Conservation (phyloP, 2,113 vertebrate species). For the Gymnogyps californianus region DNA sequence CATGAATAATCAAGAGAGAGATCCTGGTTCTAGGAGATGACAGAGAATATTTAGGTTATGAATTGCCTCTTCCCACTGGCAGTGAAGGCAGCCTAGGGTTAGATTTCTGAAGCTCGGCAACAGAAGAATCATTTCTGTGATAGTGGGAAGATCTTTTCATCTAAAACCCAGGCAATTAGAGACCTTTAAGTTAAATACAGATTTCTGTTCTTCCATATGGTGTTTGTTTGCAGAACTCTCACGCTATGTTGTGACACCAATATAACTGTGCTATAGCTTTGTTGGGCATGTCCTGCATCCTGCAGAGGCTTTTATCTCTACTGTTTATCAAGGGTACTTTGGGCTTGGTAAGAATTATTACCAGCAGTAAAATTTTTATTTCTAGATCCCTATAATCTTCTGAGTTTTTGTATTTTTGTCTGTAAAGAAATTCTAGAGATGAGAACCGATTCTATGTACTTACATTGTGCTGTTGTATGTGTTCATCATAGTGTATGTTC, state of each 20-base stretch:
- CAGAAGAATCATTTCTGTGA: neutral
- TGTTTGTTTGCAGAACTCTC: constrained; percentile 50
- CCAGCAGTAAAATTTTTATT: neutral
- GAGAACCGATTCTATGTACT: neutral
- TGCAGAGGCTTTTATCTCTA: constrained; percentile 7
- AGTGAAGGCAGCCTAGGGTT: neutral
- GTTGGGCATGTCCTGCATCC: neutral
- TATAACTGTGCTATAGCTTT: constrained; percentile 1
- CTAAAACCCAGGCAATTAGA: constrained; percentile 30
- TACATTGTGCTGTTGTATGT: neutral
- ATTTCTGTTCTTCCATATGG: constrained; percentile 47
- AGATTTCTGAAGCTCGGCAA: neutral
- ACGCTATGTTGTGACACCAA: neutral
- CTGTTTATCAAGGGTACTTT: neutral
- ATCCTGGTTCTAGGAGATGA: neutral
- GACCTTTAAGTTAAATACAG: constrained; percentile 49
- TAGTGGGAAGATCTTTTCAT: constrained; percentile 4
- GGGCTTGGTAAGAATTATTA: neutral
- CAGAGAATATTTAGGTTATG: neutral
- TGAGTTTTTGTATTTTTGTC: neutral
- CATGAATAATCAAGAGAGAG: neutral
- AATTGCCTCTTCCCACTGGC: neutral
- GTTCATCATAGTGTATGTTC: neutral
- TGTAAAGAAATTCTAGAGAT: neutral
- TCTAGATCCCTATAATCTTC: neutral